These are phyloP conservation scores for Emydoidea blandingii DNA, from an alignment of 2,797 vertebrate species.

Conservation along the genomic window DNA sequence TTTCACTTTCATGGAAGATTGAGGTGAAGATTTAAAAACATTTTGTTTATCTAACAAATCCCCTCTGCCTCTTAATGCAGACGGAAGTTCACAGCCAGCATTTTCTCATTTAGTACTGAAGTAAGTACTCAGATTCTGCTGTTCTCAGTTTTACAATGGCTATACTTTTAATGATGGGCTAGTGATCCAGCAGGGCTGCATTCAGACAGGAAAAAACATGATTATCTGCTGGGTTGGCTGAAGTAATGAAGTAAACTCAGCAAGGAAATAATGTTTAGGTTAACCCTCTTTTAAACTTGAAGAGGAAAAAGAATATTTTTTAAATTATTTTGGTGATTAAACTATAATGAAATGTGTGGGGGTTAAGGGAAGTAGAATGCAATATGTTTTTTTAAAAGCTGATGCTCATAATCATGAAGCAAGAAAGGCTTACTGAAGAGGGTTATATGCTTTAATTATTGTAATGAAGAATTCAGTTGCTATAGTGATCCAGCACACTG, in stretches of 20 bases:
- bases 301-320: not conserved
- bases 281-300: not conserved
- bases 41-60: not conserved
- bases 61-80: not conserved
- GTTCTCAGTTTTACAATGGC: not conserved
- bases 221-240: not conserved
- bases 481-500: not conserved
- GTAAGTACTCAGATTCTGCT: not conserved
- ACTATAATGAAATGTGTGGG: not conserved
- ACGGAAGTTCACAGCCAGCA: not conserved
- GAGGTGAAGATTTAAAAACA: not conserved
- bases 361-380: not conserved
- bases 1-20: slow-evolving; percentile 5
- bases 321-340: not conserved
- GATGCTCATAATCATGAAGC: not conserved
- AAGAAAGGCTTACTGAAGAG: not conserved
- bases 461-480: slow-evolving; percentile 2
- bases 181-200: not conserved
- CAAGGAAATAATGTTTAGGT: not conserved
- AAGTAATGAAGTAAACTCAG: not conserved
- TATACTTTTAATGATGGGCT: not conserved
- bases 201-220: not conserved
- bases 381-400: not conserved
- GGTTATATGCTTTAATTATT: not conserved
- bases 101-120: not conserved